Evolutionary conservation across 1,140 invertebrate species (phyloP).

Genomic region (Drosophila repletoides): DNA sequence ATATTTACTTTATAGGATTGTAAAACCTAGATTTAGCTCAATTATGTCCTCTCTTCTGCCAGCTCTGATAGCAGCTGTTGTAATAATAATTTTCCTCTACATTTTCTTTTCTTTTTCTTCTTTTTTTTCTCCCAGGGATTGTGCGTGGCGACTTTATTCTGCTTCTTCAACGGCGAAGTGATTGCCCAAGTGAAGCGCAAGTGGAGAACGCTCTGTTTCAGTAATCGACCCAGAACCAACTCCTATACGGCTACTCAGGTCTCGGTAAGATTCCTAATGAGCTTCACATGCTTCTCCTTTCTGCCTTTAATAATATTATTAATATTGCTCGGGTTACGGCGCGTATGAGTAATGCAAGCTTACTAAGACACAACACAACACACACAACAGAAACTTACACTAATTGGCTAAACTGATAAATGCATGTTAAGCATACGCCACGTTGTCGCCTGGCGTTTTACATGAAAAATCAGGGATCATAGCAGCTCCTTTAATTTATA

Average conservation of each 20-base stretch:
- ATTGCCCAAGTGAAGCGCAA: constrained; percentile 91
- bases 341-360: constrained; percentile 72
- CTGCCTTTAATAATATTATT: constrained; percentile 17
- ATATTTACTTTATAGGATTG: too few species aligned
- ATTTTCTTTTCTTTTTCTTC: constrained; percentile 5
- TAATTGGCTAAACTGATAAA: background rate
- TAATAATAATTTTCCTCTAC: constrained; percentile 27
- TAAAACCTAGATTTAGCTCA: too few species aligned
- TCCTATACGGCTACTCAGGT: constrained; percentile 92
- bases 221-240: constrained; percentile 87
- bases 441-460: too few species aligned
- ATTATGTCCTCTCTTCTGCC: too few species aligned
- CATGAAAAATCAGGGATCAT: too few species aligned
- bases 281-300: constrained; percentile 59
- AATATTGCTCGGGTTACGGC: constrained; percentile 59
- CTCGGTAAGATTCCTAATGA: constrained; percentile 86
- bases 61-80: background rate
- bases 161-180: constrained; percentile 97
- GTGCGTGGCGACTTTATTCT: constrained; percentile 95
- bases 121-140: constrained; percentile 87
- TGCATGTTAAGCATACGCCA: constrained; percentile 20
- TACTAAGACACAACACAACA: constrained; percentile 25
- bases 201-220: constrained; percentile 88
- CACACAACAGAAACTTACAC: constrained; percentile 8
- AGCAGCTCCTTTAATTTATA: too few species aligned